Percentiles rank a stretch among this genome's conserved stretches.
These are phyloP conservation scores for Macrocentrus cingulum DNA, from an alignment of 1,140 invertebrate species.

Conservation along the genomic window DNA sequence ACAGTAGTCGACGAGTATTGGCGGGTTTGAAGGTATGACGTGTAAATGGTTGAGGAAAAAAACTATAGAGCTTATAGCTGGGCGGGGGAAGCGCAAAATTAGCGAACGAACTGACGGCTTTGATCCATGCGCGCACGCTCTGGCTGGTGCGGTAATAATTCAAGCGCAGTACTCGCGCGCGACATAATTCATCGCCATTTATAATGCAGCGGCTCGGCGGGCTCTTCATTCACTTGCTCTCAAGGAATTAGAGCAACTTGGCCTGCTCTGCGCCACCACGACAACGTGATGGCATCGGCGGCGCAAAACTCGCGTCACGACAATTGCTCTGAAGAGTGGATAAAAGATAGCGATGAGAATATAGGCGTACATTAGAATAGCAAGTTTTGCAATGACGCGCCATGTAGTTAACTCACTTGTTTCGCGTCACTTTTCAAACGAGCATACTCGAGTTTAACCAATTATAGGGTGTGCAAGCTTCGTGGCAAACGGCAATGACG, in stretches of 20 bases:
- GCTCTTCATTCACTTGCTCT: conserved; percentile 33
- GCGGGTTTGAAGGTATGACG: background rate
- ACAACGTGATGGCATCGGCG: conserved; percentile 11
- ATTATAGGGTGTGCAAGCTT: conserved; percentile 3
- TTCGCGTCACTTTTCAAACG: conserved; percentile 16
- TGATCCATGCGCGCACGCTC: conserved; percentile 13
- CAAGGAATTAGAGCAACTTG: conserved; percentile 10
- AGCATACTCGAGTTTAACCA: conserved; percentile 17
- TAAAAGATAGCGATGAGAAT: no score
- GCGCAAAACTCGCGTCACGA: background rate
- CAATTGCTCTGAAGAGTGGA: background rate
- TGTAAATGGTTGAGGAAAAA: background rate
- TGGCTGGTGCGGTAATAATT: conserved; percentile 19
- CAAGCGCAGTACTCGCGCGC: conserved; percentile 13
- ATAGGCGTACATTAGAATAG: background rate
- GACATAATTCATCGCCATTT: conserved; percentile 41
- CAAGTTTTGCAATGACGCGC: background rate
- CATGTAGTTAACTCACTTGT: conserved; percentile 13
- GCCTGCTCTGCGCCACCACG: background rate
- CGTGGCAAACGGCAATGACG: conserved; percentile 17
- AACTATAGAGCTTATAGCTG: background rate
- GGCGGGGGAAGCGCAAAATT: conserved; percentile 7
- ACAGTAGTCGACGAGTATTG: background rate
- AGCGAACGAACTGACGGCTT: conserved; percentile 15
- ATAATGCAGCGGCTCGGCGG: conserved; percentile 33